Evolutionary conservation across 2,888 invertebrate species (phyloP).

Genomic region (Microdon myrmicae): DNA sequence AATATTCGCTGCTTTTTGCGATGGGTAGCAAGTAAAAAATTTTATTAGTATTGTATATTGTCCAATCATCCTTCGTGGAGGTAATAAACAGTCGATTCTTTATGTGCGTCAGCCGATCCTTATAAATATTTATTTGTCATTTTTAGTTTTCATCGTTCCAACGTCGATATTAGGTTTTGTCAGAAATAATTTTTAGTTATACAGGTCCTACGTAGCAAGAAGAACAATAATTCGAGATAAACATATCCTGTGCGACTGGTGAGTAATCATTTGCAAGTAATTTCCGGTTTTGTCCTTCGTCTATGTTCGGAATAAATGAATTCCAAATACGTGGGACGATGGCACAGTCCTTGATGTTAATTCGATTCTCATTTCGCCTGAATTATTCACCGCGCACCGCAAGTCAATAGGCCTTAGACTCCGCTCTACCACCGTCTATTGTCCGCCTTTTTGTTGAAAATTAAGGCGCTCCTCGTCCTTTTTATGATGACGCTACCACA

Average conservation of each 20-base stretch:
- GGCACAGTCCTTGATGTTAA: slow-evolving; percentile 32
- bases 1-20: too few species aligned
- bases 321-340: slow-evolving; percentile 29
- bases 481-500: background rate
- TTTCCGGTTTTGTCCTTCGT: background rate
- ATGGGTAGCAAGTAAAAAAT: slow-evolving; percentile 27
- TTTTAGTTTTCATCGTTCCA: slow-evolving; percentile 38
- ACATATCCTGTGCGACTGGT: slow-evolving; percentile 18
- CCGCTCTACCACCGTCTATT: too few species aligned
- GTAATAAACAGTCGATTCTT: too few species aligned
- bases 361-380: slow-evolving; percentile 38
- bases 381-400: slow-evolving; percentile 33
- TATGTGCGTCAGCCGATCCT: slow-evolving; percentile 7
- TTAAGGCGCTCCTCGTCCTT: too few species aligned
- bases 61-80: too few species aligned
- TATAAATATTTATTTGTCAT: slow-evolving; percentile 44
- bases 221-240: slow-evolving; percentile 37
- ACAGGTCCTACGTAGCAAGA: slow-evolving; percentile 1
- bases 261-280: slow-evolving; percentile 24
- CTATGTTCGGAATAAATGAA: slow-evolving; percentile 30
- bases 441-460: too few species aligned
- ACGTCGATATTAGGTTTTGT: slow-evolving; percentile 12
- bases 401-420: slow-evolving; percentile 17
- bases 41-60: slow-evolving; percentile 48
- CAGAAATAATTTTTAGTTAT: slow-evolving; percentile 23